Evolutionary conservation across 2,888 invertebrate genomes (phyloP).

Genomic region (Aproaerema taeniolella): DNA sequence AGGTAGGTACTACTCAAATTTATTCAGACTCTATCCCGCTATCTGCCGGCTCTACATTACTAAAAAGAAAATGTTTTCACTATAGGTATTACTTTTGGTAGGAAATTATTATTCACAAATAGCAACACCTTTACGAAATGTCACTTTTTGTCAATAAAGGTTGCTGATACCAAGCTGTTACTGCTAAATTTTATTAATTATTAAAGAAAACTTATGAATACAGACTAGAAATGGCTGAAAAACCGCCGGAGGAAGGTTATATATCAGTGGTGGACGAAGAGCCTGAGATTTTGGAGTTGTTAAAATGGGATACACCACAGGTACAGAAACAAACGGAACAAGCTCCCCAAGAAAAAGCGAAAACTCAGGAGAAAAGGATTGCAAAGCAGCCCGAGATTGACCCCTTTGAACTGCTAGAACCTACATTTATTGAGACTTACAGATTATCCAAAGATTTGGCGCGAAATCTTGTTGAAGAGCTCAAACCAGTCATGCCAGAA

Average conservation of each 20-base stretch:
- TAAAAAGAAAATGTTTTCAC: too few relatives aligned
- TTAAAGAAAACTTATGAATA: constrained; percentile 4
- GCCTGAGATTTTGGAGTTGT: constrained; percentile 62
- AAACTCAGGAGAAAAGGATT: constrained; percentile 54
- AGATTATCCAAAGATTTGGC: constrained; percentile 59
- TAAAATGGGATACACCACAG: constrained; percentile 67
- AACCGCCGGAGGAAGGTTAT: constrained; percentile 65
- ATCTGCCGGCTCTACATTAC: too few relatives aligned
- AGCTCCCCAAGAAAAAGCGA: constrained; percentile 35
- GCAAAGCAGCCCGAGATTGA: constrained; percentile 50
- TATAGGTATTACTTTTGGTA: too few relatives aligned
- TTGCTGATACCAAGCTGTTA: background rate
- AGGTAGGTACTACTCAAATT: too few relatives aligned
- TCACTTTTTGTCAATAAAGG: constrained; percentile 14
- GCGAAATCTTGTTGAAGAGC: constrained; percentile 52
- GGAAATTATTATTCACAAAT: too few relatives aligned
- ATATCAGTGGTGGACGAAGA: constrained; percentile 70
- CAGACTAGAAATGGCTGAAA: constrained; percentile 50
- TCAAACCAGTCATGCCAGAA: constrained; percentile 63
- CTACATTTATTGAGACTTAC: constrained; percentile 55
- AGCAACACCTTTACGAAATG: constrained; percentile 2
- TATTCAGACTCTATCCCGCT: too few relatives aligned
- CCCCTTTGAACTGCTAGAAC: constrained; percentile 58
- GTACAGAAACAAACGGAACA: constrained; percentile 45
- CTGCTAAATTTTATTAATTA: background rate